Evolutionary conservation across 2,888 invertebrate species (phyloP).

Genomic region (Microctonus brassicae): DNA sequence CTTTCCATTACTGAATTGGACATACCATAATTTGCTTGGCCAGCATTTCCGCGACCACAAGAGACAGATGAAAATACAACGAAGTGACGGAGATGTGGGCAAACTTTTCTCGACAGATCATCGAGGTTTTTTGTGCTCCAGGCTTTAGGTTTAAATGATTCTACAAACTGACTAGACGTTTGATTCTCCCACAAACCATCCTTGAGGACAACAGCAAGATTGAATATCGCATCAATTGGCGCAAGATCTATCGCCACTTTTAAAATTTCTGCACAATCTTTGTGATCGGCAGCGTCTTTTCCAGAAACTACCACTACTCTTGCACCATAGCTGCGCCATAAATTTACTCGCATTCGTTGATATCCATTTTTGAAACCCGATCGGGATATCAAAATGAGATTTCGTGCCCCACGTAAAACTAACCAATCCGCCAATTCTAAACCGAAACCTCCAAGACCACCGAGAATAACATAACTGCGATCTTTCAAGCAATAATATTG

Average conservation of each 20-base stretch:
- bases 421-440: slow-evolving; percentile 91
- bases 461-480: slow-evolving; percentile 76
- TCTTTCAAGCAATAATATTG: slow-evolving; percentile 71
- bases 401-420: slow-evolving; percentile 83
- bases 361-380: slow-evolving; percentile 86
- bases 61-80: slow-evolving; percentile 78
- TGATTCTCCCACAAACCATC: slow-evolving; percentile 74
- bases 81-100: slow-evolving; percentile 71
- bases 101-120: slow-evolving; percentile 70
- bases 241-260: slow-evolving; percentile 71
- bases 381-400: slow-evolving; percentile 85
- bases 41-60: slow-evolving; percentile 77
- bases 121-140: slow-evolving; percentile 74
- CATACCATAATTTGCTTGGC: slow-evolving; percentile 78
- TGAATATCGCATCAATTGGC: slow-evolving; percentile 77
- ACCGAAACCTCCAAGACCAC: slow-evolving; percentile 93
- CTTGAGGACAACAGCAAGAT: slow-evolving; percentile 75
- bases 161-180: slow-evolving; percentile 70
- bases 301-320: slow-evolving; percentile 78
- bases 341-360: slow-evolving; percentile 78
- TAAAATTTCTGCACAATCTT: slow-evolving; percentile 81
- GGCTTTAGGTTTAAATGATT: slow-evolving; percentile 74
- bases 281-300: slow-evolving; percentile 77
- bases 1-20: slow-evolving; percentile 72
- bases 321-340: slow-evolving; percentile 81